Conservation (phyloP, 2,113 vertebrate species). For the Labeo catla region DNA sequence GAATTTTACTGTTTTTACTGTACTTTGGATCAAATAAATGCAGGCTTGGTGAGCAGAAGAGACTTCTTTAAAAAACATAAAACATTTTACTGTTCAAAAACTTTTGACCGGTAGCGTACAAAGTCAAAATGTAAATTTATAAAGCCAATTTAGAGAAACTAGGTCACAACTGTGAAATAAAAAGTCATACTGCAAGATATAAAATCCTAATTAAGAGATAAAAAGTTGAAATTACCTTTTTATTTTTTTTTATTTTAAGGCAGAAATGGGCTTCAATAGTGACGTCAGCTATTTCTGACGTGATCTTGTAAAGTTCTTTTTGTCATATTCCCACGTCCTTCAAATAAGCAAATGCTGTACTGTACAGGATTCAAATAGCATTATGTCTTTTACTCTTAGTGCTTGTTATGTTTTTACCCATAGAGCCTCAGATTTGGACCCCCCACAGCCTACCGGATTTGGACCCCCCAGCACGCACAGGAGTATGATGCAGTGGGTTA, state of each 20-base stretch:
- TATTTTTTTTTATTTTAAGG: background rate
- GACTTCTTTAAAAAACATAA: no score
- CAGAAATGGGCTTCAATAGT: background rate
- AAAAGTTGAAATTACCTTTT: background rate
- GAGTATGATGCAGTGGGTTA: constrained; percentile 76
- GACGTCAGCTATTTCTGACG: background rate
- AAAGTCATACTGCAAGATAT: background rate
- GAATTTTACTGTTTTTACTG: no score
- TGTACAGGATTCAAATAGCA: background rate
- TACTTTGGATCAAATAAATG: no score
- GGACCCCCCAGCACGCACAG: constrained; percentile 82
- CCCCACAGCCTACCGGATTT: constrained; percentile 87
- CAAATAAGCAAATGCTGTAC: background rate
- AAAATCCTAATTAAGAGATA: no score
- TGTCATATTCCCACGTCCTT: background rate
- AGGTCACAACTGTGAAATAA: background rate
- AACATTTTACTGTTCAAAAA: no score
- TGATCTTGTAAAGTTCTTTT: background rate
- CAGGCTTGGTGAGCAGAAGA: no score
- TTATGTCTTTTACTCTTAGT: constrained; percentile 34
- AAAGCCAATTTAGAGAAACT: background rate
- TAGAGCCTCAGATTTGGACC: constrained; percentile 61
- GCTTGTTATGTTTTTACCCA: constrained; percentile 79
- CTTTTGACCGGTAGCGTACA: no score
- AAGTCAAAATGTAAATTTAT: background rate